A percentile compares a stretch with the other conserved stretches of the same genome.
Evolutionary conservation across 1,140 invertebrate genomes (phyloP).

Genomic region (Drosophila mauritiana): DNA sequence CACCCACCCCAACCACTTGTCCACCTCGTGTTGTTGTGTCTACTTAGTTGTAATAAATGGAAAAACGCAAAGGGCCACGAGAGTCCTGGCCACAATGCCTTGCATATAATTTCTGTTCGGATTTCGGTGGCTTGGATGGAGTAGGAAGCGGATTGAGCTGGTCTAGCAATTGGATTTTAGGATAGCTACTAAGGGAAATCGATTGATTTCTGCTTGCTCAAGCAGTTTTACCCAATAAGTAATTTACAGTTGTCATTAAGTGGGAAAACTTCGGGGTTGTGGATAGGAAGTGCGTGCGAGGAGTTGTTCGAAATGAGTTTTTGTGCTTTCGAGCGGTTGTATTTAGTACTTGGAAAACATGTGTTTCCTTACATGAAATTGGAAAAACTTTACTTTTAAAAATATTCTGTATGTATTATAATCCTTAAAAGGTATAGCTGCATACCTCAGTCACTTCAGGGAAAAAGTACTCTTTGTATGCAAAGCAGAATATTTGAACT

Average conservation of each 20-base stretch:
- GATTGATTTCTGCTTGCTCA: constrained; percentile 82
- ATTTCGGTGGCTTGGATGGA: constrained; percentile 10
- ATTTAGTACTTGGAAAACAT: not conserved
- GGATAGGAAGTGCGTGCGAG: constrained; percentile 14
- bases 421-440: too few species aligned
- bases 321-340: not conserved
- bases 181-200: constrained; percentile 52
- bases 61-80: constrained; percentile 45
- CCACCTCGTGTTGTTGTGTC: constrained; percentile 62
- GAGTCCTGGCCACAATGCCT: constrained; percentile 55
- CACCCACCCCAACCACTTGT: not conserved
- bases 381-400: too few species aligned
- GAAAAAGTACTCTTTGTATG: not conserved
- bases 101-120: constrained; percentile 70
- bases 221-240: constrained; percentile 67
- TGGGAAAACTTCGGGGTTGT: constrained; percentile 22
- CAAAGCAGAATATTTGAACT: not conserved
- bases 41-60: constrained; percentile 81
- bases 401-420: too few species aligned
- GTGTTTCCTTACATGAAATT: not conserved
- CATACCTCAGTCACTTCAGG: too few species aligned
- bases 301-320: constrained; percentile 29
- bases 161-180: constrained; percentile 34
- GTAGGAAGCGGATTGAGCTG: constrained; percentile 2
- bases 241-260: constrained; percentile 72